A percentile compares a stretch with the other conserved stretches of the same genome.
phyloP scores from a whole-genome alignment of 2,797 vertebrate genomes.

The Myotis findleyi region DNA sequence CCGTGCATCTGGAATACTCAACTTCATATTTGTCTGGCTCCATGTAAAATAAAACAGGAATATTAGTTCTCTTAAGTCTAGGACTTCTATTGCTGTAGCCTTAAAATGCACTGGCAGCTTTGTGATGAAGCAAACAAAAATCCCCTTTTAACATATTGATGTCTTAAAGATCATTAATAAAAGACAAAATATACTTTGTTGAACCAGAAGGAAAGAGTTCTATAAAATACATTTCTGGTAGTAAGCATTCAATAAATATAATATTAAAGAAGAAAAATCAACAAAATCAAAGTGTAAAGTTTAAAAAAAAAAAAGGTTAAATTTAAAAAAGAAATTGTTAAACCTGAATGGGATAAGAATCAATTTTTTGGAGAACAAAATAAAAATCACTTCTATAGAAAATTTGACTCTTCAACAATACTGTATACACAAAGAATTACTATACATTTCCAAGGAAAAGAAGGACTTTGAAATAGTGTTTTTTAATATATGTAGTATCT shows the following conservation, averaged over 20 bases:
- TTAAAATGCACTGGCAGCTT: slow-evolving; percentile 9
- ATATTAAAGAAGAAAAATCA: background rate
- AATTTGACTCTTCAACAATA: background rate
- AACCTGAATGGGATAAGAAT: background rate
- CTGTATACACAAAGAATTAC: background rate
- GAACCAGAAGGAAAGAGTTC: slow-evolving; percentile 41
- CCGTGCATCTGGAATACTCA: background rate
- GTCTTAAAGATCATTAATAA: slow-evolving; percentile 29
- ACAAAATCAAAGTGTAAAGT: slow-evolving; percentile 16
- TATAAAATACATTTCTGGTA: background rate
- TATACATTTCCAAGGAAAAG: slow-evolving; percentile 26
- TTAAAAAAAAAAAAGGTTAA: slow-evolving; percentile 28
- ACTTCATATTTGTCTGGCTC: background rate
- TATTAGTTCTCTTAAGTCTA: background rate
- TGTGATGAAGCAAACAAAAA: slow-evolving; percentile 15
- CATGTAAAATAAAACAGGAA: background rate
- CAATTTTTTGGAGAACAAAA: background rate
- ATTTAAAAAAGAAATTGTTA: background rate
- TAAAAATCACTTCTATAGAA: background rate
- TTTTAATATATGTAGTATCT: slow-evolving; percentile 16
- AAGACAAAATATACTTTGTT: slow-evolving; percentile 11
- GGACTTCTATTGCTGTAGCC: background rate
- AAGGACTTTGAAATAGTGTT: background rate
- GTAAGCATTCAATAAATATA: background rate
- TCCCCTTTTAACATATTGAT: background rate